A percentile compares a stretch with the other conserved stretches of the same genome.
Evolutionary conservation across 2,113 vertebrate species (phyloP).

Genomic region (Chaetorhynchus papuensis): DNA sequence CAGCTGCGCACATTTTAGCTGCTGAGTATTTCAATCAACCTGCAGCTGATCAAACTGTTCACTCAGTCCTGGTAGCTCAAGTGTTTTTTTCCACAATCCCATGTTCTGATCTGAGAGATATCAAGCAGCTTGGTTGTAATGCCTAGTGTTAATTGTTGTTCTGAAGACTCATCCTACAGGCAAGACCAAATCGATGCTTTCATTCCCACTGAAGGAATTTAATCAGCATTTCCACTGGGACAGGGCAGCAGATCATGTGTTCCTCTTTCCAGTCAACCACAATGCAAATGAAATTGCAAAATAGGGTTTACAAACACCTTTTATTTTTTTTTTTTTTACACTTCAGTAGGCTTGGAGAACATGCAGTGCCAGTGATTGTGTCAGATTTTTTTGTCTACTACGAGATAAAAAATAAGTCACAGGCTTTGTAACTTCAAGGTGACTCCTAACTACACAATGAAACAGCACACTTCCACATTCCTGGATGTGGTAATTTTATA

Average conservation of each 20-base stretch:
- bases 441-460: neutral
- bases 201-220: neutral
- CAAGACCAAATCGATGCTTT: neutral
- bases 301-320: accelerated
- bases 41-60: neutral
- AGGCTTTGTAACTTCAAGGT: neutral
- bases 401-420: neutral
- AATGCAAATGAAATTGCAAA: neutral
- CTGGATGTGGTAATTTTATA: neutral
- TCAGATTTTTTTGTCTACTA: neutral
- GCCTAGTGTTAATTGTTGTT: neutral
- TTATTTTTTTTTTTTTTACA: neutral
- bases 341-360: neutral
- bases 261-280: neutral
- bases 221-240: neutral
- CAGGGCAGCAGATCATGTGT: neutral
- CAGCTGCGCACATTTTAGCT: neutral
- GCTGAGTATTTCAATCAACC: neutral
- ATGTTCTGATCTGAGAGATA: neutral
- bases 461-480: neutral
- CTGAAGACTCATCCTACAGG: neutral
- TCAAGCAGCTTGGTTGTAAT: neutral
- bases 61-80: neutral
- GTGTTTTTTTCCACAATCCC: neutral
- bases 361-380: neutral